Base-by-base conservation (phyloP, 2,797 vertebrate species). In the Propithecus perrieri region DNA sequence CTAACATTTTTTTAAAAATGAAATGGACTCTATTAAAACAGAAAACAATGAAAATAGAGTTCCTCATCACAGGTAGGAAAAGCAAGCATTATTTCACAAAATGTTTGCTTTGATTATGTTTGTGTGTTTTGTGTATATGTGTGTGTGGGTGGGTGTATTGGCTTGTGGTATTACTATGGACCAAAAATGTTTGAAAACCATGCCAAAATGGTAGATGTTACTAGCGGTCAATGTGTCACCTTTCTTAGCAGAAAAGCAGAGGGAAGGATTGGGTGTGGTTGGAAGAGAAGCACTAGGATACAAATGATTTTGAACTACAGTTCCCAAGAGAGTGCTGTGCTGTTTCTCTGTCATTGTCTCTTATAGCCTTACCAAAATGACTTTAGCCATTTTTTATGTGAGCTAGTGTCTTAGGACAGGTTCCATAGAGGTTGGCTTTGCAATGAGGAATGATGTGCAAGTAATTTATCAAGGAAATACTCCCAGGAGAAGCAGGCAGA, bases 1-100 rank as follows among this genome's bases (percentile, higher is more conserved):
- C 55, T 85, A 90, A n/a, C 65, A 94, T 95, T 89, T 84, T 12
- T 67, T 20, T 20, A 35, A n/a, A 91, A 86, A 69, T 74, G 43
- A 71, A 93, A 85, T 80, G 76, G 53, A 84, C 35, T 95, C 76
- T 69, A 18, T 91, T 86, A 72, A 87, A 91, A 89, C 14, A 91
- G 78, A 96, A 95, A 93, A 96, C 26, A 88, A 65, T 95, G 38
- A 76, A 96, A 90, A 84, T 7, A 86, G n/a, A 90, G 24, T 55
- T 57, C 2, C 74, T 57, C 2, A 81, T 65, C 55, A 61, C 20
- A 67, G 33, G 11, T 89, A 72, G 33, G n/a, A 75, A 85, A 53
- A 74, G 26, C 35, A 78, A 91, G 20, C 20, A 85, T 76, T 88
- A 69, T 72, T 87, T 96, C 41, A 50, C 48, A 80, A 91, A 67